These are phyloP conservation scores for Hypomecis punctinalis DNA, from an alignment of 2,888 invertebrate species.

Conservation along the genomic window DNA sequence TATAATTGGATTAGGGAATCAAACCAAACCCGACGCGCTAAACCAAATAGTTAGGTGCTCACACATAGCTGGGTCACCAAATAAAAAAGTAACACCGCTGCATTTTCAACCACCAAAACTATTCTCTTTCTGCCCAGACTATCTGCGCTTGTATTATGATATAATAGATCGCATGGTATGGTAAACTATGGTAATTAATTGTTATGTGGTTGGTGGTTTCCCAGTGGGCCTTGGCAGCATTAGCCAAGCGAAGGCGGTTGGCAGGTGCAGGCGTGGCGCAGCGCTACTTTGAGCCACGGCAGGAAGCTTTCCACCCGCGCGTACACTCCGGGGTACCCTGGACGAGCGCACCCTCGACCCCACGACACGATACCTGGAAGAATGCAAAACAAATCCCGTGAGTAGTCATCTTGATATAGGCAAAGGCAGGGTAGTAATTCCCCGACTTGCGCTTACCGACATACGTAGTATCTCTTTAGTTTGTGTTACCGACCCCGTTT, in stretches of 20 bases:
- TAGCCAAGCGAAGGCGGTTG: conserved; percentile 58
- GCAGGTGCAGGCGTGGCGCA: conserved; percentile 76
- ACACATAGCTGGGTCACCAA: too few species aligned
- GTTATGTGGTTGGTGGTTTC: not conserved
- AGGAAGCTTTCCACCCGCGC: conserved; percentile 73
- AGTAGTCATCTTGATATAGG: not conserved
- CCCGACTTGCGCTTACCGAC: too few species aligned
- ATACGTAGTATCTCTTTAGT: too few species aligned
- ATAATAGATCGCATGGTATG: too few species aligned
- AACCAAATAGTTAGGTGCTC: not conserved
- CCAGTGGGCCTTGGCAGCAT: conserved; percentile 7
- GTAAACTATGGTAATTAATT: too few species aligned
- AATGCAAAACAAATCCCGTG: not conserved
- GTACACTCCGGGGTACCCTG: conserved; percentile 81
- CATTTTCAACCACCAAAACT: too few species aligned
- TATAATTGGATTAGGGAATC: too few species aligned
- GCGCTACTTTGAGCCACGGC: conserved; percentile 74
- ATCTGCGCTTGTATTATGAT: too few species aligned
- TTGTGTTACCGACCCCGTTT: too few species aligned
- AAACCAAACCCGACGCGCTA: not conserved
- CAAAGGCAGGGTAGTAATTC: too few species aligned
- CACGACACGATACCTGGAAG: conserved; percentile 89
- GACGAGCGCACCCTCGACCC: conserved; percentile 91
- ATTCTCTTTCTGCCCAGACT: too few species aligned
- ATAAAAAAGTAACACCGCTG: too few species aligned